Evolutionary conservation across 2,888 invertebrate species (phyloP).

Genomic region (Lypha dubia): DNA sequence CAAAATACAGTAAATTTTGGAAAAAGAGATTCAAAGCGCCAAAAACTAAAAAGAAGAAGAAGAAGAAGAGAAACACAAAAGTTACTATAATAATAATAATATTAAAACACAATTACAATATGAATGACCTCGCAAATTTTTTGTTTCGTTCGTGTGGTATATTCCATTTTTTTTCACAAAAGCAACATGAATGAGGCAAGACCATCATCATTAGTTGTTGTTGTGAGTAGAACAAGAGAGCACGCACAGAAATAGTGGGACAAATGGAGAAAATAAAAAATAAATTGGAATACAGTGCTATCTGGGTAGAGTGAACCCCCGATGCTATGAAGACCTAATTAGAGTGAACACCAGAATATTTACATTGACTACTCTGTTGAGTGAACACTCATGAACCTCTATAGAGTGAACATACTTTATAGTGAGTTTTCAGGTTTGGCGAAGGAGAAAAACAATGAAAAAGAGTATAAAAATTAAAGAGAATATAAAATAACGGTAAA

Average conservation of each 20-base stretch:
- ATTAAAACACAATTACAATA: slow-evolving; percentile 64
- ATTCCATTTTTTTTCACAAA: slow-evolving; percentile 45
- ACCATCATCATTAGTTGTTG: slow-evolving; percentile 29
- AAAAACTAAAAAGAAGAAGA: no score
- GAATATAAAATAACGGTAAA: no score
- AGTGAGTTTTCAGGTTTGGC: no score
- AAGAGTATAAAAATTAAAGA: no score
- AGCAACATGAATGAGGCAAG: slow-evolving; percentile 63
- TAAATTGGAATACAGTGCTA: slow-evolving; percentile 3
- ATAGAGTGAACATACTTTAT: no score
- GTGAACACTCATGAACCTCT: no score
- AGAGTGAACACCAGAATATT: no score
- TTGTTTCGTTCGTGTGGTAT: slow-evolving; percentile 6
- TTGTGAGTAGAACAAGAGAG: slow-evolving; percentile 21
- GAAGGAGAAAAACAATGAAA: no score
- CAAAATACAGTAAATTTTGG: slow-evolving; percentile 40
- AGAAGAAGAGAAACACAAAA: slow-evolving; percentile 40
- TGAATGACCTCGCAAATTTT: slow-evolving; percentile 62
- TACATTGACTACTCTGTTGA: no score
- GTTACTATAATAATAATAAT: slow-evolving; percentile 50
- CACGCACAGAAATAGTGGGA: neutral
- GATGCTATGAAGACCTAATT: no score
- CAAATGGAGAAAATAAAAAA: neutral
- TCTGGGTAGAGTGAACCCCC: no score
- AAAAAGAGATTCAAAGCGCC: slow-evolving; percentile 11